A percentile compares a stretch with the other conserved stretches of the same genome.
These are phyloP conservation scores for Saturnia pavonia DNA, from an alignment of 2,888 invertebrate genomes.

Conservation along the genomic window DNA sequence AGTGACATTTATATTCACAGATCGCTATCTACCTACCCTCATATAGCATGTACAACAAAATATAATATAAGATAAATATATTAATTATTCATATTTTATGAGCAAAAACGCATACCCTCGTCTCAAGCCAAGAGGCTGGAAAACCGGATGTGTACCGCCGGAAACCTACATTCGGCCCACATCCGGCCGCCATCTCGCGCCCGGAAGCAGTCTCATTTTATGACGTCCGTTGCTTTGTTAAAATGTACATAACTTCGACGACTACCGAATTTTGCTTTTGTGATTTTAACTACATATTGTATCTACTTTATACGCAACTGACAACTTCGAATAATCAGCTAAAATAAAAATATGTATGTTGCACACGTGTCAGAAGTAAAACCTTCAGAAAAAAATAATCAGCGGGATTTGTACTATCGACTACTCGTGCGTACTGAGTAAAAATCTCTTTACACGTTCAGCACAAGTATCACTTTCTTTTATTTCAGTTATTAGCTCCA, in stretches of 20 bases:
- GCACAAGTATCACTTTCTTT: too few species aligned
- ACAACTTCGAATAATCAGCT: neutral
- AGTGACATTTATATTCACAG: too few species aligned
- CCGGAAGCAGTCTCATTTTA: slow-evolving; percentile 62
- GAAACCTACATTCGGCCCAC: slow-evolving; percentile 60
- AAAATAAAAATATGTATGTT: too few species aligned
- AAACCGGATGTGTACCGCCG: slow-evolving; percentile 59
- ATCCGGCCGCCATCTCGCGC: slow-evolving; percentile 73
- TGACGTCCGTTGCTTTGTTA: slow-evolving; percentile 64
- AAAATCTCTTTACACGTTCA: too few species aligned
- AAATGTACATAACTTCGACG: slow-evolving; percentile 39
- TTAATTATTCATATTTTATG: neutral
- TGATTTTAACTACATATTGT: slow-evolving; percentile 12
- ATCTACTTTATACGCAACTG: neutral
- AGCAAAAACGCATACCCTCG: slow-evolving; percentile 24
- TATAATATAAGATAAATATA: neutral
- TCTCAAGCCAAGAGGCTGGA: slow-evolving; percentile 41
- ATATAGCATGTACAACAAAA: neutral
- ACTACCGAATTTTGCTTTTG: slow-evolving; percentile 35
- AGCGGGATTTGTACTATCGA: too few species aligned
- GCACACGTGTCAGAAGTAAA: too few species aligned
- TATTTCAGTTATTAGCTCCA: too few species aligned
- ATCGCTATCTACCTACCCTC: neutral
- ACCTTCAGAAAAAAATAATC: too few species aligned
- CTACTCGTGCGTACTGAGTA: too few species aligned